A percentile compares a stretch with the other conserved stretches of the same genome.
phyloP scores from a whole-genome alignment of 53 echinoderm and acorn worm species.

The Astropecten irregularis region DNA sequence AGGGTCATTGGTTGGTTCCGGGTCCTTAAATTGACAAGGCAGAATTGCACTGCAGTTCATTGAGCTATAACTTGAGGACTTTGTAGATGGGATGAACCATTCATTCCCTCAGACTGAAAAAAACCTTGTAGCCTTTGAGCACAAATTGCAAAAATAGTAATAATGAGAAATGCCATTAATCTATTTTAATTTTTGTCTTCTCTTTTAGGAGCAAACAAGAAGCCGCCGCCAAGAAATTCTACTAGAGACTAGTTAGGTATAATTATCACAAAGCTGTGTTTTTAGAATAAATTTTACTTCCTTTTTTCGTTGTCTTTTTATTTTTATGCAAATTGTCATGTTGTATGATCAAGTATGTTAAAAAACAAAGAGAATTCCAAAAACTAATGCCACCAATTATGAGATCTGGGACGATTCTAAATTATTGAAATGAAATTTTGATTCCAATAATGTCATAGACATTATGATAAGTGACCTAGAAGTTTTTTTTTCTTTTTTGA shows the following conservation, averaged over 20 bases:
- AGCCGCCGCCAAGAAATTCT: slow-evolving; percentile 98
- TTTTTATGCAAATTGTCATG: not conserved
- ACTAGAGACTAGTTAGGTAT: slow-evolving; percentile 27
- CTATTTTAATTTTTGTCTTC: slow-evolving; percentile 26
- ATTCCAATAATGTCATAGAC: not conserved
- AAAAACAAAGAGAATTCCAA: not conserved
- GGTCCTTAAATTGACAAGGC: too few relatives aligned
- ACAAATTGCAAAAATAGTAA: too few relatives aligned
- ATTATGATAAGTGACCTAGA: not conserved
- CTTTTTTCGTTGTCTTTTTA: not conserved
- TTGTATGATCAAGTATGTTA: not conserved
- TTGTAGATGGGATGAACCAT: too few relatives aligned
- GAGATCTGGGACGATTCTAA: not conserved
- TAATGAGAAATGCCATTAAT: too few relatives aligned
- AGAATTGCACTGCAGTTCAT: too few relatives aligned
- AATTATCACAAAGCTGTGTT: slow-evolving; percentile 10
- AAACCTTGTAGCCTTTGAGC: too few relatives aligned
- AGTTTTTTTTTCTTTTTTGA: not conserved
- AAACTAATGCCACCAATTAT: not conserved
- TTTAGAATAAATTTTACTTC: slow-evolving; percentile 4
- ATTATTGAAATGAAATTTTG: not conserved
- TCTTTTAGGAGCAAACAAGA: slow-evolving; percentile 93
- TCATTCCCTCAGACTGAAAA: too few relatives aligned
- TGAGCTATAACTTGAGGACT: too few relatives aligned
- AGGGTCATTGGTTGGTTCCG: too few relatives aligned